These are phyloP conservation scores for Datnioides undecimradiatus DNA, from an alignment of 2,113 vertebrate species.

Conservation along the genomic window DNA sequence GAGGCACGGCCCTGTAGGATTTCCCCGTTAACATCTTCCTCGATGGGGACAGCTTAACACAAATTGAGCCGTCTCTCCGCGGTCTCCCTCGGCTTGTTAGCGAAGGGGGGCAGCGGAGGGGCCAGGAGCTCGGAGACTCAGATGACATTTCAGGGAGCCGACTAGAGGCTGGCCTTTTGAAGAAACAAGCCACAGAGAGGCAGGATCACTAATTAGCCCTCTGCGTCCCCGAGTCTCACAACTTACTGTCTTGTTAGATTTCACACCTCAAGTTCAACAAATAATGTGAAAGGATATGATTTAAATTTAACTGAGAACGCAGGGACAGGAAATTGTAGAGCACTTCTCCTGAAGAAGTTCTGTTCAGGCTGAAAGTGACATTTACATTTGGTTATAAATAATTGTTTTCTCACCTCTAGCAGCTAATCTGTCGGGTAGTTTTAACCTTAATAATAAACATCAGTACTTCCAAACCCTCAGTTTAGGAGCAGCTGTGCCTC, in stretches of 20 bases:
- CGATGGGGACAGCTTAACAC: constrained; percentile 63
- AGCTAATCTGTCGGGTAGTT: constrained; percentile 8
- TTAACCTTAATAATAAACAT: constrained; percentile 36
- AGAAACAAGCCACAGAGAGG: constrained; percentile 68
- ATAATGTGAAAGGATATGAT: constrained; percentile 65
- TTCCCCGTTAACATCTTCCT: constrained; percentile 70
- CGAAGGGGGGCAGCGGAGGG: constrained; percentile 42
- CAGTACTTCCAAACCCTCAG: not conserved
- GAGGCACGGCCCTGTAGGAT: constrained; percentile 47
- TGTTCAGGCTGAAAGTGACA: constrained; percentile 32
- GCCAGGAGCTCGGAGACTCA: constrained; percentile 69
- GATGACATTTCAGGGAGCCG: constrained; percentile 80
- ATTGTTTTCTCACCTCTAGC: constrained; percentile 29
- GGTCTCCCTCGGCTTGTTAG: constrained; percentile 76
- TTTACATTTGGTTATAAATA: constrained; percentile 37
- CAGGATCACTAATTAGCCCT: constrained; percentile 78
- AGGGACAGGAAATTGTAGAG: not conserved
- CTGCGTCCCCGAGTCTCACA: constrained; percentile 61
- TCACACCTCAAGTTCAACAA: constrained; percentile 68
- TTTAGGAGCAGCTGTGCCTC: not conserved
- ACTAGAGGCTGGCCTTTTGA: constrained; percentile 80
- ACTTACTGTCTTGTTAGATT: constrained; percentile 75
- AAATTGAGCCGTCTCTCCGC: constrained; percentile 73
- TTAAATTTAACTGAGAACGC: constrained; percentile 45
- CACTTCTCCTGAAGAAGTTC: constrained; percentile 22